A percentile compares a stretch with the other conserved stretches of the same genome.
Conservation (phyloP, 2,797 vertebrate species). For the Sphaeramia orbicularis region DNA sequence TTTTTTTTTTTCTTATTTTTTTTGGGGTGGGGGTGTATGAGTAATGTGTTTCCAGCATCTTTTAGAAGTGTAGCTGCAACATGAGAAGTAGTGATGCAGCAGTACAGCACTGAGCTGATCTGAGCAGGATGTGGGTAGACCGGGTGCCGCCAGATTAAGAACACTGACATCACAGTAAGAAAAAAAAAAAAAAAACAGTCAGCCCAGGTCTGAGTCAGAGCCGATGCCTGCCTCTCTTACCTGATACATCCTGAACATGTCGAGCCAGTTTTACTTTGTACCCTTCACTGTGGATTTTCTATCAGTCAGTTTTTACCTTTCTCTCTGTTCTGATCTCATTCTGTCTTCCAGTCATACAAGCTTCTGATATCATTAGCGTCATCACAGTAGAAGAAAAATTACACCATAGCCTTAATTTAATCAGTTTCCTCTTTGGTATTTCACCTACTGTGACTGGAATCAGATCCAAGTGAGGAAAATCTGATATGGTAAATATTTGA, state of each 20-base stretch:
- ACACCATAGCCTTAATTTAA: conserved; percentile 45
- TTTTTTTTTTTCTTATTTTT: conserved; percentile 33
- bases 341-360: not conserved
- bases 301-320: conserved; percentile 14
- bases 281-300: not conserved
- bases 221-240: conserved; percentile 25
- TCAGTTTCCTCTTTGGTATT: conserved; percentile 41
- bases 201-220: conserved; percentile 53
- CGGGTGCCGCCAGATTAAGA: conserved; percentile 56
- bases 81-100: conserved; percentile 72
- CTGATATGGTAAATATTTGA: conserved; percentile 45
- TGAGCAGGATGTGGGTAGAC: conserved; percentile 66
- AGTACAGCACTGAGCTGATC: conserved; percentile 58
- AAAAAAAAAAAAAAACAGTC: conserved; percentile 40
- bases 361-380: not conserved
- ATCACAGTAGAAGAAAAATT: conserved; percentile 9
- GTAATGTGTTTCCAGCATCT: conserved; percentile 67
- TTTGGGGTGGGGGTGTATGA: conserved; percentile 43
- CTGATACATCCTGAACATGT: conserved; percentile 24
- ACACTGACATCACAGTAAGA: conserved; percentile 57
- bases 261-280: conserved; percentile 10
- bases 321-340: not conserved
- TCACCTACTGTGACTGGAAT: conserved; percentile 50
- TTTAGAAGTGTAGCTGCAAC: conserved; percentile 68
- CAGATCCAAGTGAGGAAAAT: conserved; percentile 50